Conservation (phyloP, 2,888 invertebrate species). For the Theretra japonica region DNA sequence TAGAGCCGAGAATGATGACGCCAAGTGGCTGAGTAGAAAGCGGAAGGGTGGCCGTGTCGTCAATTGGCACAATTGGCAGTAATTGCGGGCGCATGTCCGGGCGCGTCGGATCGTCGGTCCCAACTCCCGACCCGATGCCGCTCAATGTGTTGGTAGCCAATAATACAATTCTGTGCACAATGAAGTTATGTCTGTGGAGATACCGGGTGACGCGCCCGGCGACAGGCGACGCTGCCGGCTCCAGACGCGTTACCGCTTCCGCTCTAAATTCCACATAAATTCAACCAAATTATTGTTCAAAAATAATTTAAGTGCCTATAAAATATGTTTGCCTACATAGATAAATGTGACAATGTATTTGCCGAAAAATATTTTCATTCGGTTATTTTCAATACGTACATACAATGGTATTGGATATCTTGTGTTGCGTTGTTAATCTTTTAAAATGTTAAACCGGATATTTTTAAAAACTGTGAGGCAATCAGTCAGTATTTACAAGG, state of each 20-base stretch:
- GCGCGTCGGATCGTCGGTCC: conserved; percentile 51
- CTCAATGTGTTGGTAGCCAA: conserved; percentile 23
- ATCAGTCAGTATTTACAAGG: too few relatives aligned
- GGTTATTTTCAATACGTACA: not conserved
- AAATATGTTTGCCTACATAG: not conserved
- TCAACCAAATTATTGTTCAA: conserved; percentile 23
- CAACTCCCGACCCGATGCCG: not conserved
- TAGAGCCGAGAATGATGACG: conserved; percentile 53
- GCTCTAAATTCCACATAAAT: conserved; percentile 31
- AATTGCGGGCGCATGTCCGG: conserved; percentile 84
- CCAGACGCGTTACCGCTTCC: conserved; percentile 32
- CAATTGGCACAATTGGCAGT: conserved; percentile 84
- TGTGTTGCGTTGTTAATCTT: too few relatives aligned
- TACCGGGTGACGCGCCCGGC: conserved; percentile 18
- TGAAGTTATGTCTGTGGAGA: conserved; percentile 9
- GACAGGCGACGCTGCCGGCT: conserved; percentile 14
- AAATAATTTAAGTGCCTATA: conserved; percentile 25
- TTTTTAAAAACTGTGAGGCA: too few relatives aligned
- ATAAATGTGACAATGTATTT: not conserved
- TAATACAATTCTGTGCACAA: conserved; percentile 19
- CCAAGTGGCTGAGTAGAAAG: conserved; percentile 67
- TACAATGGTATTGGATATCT: too few relatives aligned
- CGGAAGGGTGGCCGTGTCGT: conserved; percentile 81
- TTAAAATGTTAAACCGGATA: too few relatives aligned
- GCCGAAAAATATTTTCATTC: not conserved